Conservation (phyloP, 2,113 vertebrate genomes). For the Cyphomyrus plagiostoma region DNA sequence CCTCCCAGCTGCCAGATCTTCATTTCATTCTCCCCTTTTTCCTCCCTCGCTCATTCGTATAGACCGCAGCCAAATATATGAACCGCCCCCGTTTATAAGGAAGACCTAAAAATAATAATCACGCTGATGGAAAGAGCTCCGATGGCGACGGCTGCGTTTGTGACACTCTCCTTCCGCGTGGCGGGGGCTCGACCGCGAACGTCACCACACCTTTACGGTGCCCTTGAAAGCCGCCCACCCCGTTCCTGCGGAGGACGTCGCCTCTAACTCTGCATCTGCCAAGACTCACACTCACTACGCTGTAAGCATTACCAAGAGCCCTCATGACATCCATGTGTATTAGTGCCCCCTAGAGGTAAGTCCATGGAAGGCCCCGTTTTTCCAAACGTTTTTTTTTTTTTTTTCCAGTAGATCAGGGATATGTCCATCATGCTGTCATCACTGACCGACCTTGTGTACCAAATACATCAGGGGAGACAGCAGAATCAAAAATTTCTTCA, state of each 20-base stretch:
- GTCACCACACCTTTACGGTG: conserved; percentile 26
- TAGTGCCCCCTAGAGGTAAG: background rate
- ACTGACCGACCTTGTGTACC: background rate
- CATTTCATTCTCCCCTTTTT: conserved; percentile 19
- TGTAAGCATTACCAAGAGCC: background rate
- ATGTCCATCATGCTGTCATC: background rate
- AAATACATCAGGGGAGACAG: background rate
- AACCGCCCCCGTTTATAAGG: conserved; percentile 18
- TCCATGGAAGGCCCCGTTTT: background rate
- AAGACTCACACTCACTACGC: background rate
- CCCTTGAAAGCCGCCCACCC: background rate
- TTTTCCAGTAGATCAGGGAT: background rate
- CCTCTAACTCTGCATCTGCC: background rate
- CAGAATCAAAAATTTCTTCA: background rate
- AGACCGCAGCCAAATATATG: conserved; percentile 35
- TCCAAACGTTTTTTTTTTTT: background rate
- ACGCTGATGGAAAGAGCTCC: conserved; percentile 13
- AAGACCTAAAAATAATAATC: conserved; percentile 31
- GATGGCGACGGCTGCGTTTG: conserved; percentile 21
- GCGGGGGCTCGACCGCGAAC: conserved; percentile 8
- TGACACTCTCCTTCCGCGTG: conserved; percentile 11
- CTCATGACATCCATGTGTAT: background rate
- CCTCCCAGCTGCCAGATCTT: conserved; percentile 45
- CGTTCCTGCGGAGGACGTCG: background rate
- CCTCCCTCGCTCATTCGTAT: conserved; percentile 1